Conservation (phyloP, 2,113 vertebrate genomes). For the Daboia siamensis region DNA sequence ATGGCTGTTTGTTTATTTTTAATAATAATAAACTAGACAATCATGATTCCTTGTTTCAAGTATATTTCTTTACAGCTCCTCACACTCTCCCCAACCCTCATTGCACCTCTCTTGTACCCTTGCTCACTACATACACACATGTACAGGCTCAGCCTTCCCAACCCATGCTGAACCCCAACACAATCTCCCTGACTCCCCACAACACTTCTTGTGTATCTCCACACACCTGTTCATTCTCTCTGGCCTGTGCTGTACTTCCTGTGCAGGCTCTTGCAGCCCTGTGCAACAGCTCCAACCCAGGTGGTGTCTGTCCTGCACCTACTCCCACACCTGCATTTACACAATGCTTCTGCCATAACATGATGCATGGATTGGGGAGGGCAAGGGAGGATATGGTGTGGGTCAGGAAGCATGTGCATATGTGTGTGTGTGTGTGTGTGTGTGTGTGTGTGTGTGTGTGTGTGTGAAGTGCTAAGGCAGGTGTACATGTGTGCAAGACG, state of each 20-base stretch:
- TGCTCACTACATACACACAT: not conserved
- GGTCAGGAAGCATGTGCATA: not conserved
- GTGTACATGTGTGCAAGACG: not conserved
- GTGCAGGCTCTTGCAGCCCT: not conserved
- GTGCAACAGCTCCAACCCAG: not conserved
- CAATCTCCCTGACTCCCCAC: not conserved
- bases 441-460: too few species aligned
- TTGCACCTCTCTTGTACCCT: not conserved
- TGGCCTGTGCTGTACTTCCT: not conserved
- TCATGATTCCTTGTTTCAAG: not conserved
- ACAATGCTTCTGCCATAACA: not conserved
- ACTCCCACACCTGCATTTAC: not conserved
- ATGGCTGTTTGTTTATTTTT: not conserved
- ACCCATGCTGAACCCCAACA: not conserved
- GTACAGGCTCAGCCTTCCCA: not conserved
- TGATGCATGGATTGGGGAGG: not conserved
- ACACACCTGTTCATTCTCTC: not conserved
- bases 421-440: not conserved
- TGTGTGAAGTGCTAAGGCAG: not conserved
- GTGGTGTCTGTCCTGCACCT: not conserved
- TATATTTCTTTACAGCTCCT: not conserved
- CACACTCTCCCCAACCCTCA: too few species aligned
- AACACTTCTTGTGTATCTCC: not conserved
- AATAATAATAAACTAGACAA: not conserved
- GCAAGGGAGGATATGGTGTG: not conserved